Evolutionary conservation across 1,140 invertebrate species (phyloP).

Genomic region (Leptestheria dahalacensis): DNA sequence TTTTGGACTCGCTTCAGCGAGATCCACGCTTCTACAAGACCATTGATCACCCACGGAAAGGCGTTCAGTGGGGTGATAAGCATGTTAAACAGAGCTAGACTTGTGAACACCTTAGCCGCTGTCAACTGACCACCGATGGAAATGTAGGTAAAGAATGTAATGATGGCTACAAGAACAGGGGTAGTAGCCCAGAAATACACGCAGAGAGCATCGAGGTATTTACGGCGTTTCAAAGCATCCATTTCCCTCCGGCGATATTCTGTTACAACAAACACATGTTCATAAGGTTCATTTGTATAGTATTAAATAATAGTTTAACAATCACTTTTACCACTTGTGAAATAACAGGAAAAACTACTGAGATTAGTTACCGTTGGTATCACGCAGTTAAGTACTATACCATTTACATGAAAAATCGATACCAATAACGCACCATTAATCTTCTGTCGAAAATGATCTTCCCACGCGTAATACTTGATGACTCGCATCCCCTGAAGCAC

Average conservation of each 20-base stretch:
- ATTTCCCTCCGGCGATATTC: slow-evolving; percentile 52
- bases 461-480: slow-evolving; percentile 89
- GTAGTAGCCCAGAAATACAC: slow-evolving; percentile 99
- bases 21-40: slow-evolving; percentile 83
- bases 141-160: slow-evolving; percentile 82
- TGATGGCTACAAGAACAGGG: slow-evolving; percentile 82
- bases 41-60: slow-evolving; percentile 97
- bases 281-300: too few species aligned
- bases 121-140: slow-evolving; percentile 62
- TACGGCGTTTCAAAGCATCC: slow-evolving; percentile 60
- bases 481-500: slow-evolving; percentile 69
- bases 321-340: too few species aligned
- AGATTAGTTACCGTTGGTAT: too few species aligned
- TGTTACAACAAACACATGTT: slow-evolving; percentile 24
- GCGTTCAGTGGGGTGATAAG: slow-evolving; percentile 89
- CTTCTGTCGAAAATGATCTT: slow-evolving; percentile 62
- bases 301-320: too few species aligned
- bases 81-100: slow-evolving; percentile 88
- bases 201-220: slow-evolving; percentile 96
- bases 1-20: slow-evolving; percentile 67
- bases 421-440: slow-evolving; percentile 33
- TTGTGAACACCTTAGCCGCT: slow-evolving; percentile 83
- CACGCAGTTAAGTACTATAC: background rate
- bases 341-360: too few species aligned
- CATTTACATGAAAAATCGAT: background rate